phyloP scores from a whole-genome alignment of 2,888 invertebrate species.

The Euplexia lucipara region DNA sequence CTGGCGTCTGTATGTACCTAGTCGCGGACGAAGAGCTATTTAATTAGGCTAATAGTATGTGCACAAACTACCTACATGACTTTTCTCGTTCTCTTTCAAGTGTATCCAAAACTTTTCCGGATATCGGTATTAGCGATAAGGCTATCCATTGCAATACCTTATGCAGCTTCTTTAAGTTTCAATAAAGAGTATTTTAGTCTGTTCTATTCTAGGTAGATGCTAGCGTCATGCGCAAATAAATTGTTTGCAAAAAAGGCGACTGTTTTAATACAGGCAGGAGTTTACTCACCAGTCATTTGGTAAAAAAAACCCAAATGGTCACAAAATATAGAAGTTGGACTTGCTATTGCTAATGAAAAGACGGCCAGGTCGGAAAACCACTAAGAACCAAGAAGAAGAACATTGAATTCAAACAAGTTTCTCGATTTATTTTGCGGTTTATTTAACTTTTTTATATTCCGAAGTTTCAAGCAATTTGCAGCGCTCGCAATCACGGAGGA shows the following conservation, averaged over 20 bases:
- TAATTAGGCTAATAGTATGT: too few species aligned
- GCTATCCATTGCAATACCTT: too few species aligned
- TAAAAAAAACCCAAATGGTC: background rate
- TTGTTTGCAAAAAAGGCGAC: background rate
- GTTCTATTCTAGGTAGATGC: too few species aligned
- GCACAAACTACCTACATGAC: too few species aligned
- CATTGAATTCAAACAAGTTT: slow-evolving; percentile 33
- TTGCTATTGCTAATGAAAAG: slow-evolving; percentile 29
- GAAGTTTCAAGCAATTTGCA: slow-evolving; percentile 29
- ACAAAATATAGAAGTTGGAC: background rate
- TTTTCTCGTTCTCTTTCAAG: too few species aligned
- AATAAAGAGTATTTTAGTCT: background rate
- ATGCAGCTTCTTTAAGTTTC: too few species aligned
- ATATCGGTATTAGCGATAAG: too few species aligned
- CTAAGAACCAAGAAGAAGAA: slow-evolving; percentile 11
- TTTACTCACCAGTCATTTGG: background rate
- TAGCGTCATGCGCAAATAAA: too few species aligned
- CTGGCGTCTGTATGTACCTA: too few species aligned
- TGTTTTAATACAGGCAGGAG: background rate
- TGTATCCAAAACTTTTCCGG: too few species aligned
- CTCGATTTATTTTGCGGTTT: slow-evolving; percentile 26
- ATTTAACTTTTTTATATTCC: slow-evolving; percentile 41
- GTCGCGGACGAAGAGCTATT: too few species aligned
- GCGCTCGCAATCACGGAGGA: slow-evolving; percentile 20
- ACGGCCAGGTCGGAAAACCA: background rate